These are phyloP conservation scores for Ophion costatus DNA, from an alignment of 2,888 invertebrate species.

Conservation along the genomic window DNA sequence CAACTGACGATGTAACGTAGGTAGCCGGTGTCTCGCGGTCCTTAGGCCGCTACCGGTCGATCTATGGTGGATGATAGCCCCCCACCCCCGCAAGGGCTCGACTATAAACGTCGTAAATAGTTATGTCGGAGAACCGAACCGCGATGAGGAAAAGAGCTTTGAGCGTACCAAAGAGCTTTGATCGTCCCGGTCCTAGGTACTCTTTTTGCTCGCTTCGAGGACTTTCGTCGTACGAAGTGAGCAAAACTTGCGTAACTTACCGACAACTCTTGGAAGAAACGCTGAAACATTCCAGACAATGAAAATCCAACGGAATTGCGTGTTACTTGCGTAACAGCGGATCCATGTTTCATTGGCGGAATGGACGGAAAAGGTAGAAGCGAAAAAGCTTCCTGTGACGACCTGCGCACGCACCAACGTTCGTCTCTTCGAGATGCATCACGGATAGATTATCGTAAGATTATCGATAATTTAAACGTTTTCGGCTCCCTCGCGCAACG, in stretches of 20 bases:
- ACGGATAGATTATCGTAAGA: too few species aligned
- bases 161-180: constrained; percentile 2
- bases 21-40: too few species aligned
- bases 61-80: background rate
- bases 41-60: background rate
- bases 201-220: background rate
- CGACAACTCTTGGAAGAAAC: background rate
- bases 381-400: background rate
- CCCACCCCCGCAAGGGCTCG: background rate
- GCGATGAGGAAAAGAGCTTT: background rate
- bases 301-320: background rate
- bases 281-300: background rate
- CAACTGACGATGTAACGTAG: background rate
- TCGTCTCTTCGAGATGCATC: background rate
- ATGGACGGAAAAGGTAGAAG: background rate
- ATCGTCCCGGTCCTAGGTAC: background rate
- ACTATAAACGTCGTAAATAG: constrained; percentile 55
- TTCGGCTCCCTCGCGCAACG: background rate
- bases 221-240: background rate
- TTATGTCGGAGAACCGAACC: constrained; percentile 35
- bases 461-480: background rate
- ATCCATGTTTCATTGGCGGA: constrained; percentile 8
- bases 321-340: constrained; percentile 13
- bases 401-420: background rate
- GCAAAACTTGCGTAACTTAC: constrained; percentile 6